A percentile compares a stretch with the other conserved stretches of the same genome.
Conservation (phyloP, 2,113 vertebrate genomes). For the Mustela lutreola region DNA sequence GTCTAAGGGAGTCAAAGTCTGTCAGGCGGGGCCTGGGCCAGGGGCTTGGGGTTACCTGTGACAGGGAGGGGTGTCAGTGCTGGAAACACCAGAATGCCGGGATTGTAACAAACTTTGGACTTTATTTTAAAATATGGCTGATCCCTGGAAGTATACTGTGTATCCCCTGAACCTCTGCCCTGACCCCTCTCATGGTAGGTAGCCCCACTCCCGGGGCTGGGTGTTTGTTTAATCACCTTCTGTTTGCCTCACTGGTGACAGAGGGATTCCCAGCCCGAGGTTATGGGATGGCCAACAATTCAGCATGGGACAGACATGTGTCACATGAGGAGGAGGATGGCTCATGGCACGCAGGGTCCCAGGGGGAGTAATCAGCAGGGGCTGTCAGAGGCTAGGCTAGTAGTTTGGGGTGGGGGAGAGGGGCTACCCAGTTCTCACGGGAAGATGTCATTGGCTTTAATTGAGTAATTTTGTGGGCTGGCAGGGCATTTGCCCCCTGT, state of each 20-base stretch:
- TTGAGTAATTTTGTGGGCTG: not conserved
- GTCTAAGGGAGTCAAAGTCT: not conserved
- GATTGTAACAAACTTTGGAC: not conserved
- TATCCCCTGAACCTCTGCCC: not conserved
- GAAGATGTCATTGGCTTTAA: not conserved
- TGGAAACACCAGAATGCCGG: not conserved
- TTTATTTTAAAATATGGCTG: not conserved
- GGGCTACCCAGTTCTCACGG: accelerated
- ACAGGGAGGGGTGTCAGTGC: not conserved
- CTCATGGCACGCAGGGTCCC: not conserved
- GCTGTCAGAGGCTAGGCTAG: not conserved
- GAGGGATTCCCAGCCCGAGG: not conserved
- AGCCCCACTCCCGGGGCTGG: not conserved
- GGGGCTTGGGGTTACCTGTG: not conserved
- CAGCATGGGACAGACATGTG: not conserved
- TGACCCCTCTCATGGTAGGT: not conserved
- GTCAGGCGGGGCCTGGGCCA: not conserved
- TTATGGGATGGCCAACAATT: not conserved
- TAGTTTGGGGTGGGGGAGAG: not conserved
- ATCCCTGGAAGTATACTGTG: too few species aligned
- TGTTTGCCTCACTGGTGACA: not conserved
- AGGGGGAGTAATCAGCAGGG: not conserved
- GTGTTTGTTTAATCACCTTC: not conserved
- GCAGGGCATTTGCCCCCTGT: not conserved
- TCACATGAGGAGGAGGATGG: not conserved